These are phyloP conservation scores for Pseudomyrmex gracilis DNA, from an alignment of 1,140 invertebrate genomes.

Conservation along the genomic window DNA sequence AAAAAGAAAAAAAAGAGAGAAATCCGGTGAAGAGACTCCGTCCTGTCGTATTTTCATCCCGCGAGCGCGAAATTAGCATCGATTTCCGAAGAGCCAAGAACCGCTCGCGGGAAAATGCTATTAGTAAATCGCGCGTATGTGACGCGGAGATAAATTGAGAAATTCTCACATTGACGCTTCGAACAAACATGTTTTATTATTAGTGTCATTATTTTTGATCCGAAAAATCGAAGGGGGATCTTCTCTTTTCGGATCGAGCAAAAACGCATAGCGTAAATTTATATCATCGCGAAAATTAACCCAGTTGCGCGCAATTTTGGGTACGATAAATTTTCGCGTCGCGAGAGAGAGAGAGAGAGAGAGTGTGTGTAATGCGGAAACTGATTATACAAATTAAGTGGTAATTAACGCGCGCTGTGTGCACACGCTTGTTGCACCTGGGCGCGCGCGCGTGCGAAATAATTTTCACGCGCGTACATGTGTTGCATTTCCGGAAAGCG, in stretches of 20 bases:
- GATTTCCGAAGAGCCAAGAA: constrained; percentile 15
- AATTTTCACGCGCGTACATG: neutral
- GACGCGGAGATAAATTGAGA: too few species aligned
- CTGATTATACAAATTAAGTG: constrained; percentile 23
- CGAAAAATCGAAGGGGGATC: neutral
- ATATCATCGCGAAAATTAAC: neutral
- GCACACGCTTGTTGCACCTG: neutral
- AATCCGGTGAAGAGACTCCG: constrained; percentile 2
- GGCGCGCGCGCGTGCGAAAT: neutral
- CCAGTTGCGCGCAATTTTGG: too few species aligned
- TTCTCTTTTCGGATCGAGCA: neutral
- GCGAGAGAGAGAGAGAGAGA: neutral
- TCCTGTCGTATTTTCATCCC: constrained; percentile 35
- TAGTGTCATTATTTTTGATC: neutral
- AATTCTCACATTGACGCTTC: neutral
- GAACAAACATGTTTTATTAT: neutral
- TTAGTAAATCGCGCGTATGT: neutral
- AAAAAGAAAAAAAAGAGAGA: neutral
- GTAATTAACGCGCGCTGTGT: constrained; percentile 23
- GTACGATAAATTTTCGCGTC: neutral
- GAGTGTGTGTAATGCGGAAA: neutral
- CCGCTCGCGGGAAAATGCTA: constrained; percentile 8
- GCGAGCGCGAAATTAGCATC: constrained; percentile 22
- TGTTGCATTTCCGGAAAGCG: neutral
- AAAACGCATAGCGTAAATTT: neutral